phyloP scores from a whole-genome alignment of 2,113 vertebrate genomes.

The Halcyon senegalensis region DNA sequence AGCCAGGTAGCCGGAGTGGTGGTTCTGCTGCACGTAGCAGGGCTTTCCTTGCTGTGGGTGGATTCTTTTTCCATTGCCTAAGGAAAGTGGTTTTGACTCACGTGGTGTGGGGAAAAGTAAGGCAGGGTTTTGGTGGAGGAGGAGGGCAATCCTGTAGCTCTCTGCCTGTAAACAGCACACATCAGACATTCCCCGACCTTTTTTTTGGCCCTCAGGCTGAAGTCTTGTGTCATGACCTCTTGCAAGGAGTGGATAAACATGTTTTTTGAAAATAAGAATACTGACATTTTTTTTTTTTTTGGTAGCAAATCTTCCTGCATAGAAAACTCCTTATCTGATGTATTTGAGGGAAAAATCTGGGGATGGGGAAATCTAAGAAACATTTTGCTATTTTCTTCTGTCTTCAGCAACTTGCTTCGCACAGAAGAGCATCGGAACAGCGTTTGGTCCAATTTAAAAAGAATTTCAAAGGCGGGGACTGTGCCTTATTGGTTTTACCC shows the following conservation, averaged over 20 bases:
- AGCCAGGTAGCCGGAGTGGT: neutral
- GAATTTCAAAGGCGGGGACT: neutral
- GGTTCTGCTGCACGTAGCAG: neutral
- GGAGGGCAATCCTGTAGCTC: neutral
- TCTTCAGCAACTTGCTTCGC: neutral
- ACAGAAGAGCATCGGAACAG: accelerated
- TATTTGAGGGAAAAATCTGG: neutral
- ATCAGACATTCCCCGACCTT: neutral
- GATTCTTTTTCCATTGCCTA: neutral
- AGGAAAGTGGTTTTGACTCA: neutral
- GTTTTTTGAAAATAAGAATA: neutral
- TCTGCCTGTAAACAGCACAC: neutral
- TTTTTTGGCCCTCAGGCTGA: neutral
- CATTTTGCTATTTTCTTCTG: neutral
- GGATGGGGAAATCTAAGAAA: neutral
- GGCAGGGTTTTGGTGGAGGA: neutral
- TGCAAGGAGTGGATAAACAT: neutral
- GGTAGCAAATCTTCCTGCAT: neutral
- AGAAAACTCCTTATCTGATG: neutral
- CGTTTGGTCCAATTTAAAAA: neutral
- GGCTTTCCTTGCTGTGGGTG: neutral
- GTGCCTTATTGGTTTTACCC: accelerated
- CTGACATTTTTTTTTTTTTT: neutral
- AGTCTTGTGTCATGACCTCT: neutral
- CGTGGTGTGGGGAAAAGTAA: neutral